These are phyloP conservation scores for Neogale vison DNA, from an alignment of 2,113 vertebrate species.

Conservation along the genomic window DNA sequence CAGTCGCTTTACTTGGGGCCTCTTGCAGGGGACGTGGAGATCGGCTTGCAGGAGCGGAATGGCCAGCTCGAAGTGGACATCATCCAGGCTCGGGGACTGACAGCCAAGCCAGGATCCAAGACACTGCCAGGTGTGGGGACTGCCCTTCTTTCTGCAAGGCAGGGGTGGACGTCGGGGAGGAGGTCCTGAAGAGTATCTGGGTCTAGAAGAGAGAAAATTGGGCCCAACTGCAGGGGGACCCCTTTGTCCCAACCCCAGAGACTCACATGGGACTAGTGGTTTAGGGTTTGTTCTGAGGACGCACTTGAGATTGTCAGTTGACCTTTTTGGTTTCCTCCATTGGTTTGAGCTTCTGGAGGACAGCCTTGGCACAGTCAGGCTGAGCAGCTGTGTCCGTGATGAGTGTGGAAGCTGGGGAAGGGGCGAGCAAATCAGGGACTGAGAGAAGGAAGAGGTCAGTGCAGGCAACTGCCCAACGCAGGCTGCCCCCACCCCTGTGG, in stretches of 20 bases:
- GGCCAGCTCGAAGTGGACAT: constrained; percentile 98
- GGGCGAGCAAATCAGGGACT: neutral
- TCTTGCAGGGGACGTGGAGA: constrained; percentile 94
- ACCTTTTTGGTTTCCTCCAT: neutral
- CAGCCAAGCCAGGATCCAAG: constrained; percentile 96
- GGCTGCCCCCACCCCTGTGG: neutral
- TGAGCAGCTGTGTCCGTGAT: neutral
- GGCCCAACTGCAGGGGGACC: neutral
- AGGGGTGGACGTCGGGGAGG: neutral
- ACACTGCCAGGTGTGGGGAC: constrained; percentile 92
- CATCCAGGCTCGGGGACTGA: constrained; percentile 96
- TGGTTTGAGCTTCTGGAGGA: neutral
- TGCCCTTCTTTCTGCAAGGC: neutral
- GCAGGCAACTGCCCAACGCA: neutral
- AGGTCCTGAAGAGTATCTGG: neutral
- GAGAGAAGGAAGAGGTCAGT: neutral
- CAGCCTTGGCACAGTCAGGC: neutral
- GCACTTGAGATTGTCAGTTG: neutral
- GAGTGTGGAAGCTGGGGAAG: neutral
- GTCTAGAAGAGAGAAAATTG: neutral
- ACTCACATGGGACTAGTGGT: neutral
- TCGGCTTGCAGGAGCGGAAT: constrained; percentile 95
- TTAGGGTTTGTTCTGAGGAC: neutral
- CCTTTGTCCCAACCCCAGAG: neutral
- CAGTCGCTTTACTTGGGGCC: neutral